Percentiles rank a stretch among this genome's conserved stretches.
These are phyloP conservation scores for Entelurus aequoreus DNA, from an alignment of 2,113 vertebrate species.

Conservation along the genomic window DNA sequence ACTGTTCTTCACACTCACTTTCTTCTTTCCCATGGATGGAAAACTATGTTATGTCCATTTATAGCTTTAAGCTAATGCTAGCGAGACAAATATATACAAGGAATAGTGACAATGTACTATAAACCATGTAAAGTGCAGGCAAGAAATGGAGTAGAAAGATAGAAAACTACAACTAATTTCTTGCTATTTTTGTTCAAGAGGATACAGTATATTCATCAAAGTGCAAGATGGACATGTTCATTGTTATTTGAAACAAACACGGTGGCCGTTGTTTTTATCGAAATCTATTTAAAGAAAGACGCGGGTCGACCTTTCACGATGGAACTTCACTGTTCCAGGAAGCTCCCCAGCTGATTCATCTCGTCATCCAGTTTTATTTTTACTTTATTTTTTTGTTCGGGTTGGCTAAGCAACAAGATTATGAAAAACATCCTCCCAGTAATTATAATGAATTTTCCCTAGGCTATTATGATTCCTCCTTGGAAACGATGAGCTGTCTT, in stretches of 20 bases:
- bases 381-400: constrained; percentile 38
- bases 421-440: constrained; percentile 50
- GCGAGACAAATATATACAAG: too few species aligned
- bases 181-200: too few species aligned
- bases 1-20: too few species aligned
- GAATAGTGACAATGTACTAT: too few species aligned
- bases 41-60: too few species aligned
- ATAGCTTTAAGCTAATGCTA: too few species aligned
- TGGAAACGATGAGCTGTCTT: background rate
- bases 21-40: too few species aligned
- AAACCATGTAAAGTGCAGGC: too few species aligned
- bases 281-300: constrained; percentile 5
- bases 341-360: constrained; percentile 49
- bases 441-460: constrained; percentile 54
- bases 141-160: background rate
- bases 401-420: constrained; percentile 52
- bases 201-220: background rate
- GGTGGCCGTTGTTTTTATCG: constrained; percentile 1
- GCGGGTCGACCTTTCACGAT: constrained; percentile 13
- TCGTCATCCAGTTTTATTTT: constrained; percentile 58
- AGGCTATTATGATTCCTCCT: constrained; percentile 46
- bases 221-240: background rate
- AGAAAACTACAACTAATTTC: background rate
- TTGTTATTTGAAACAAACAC: background rate
- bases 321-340: constrained; percentile 48